Evolutionary conservation across 1,140 invertebrate genomes (phyloP).

Genomic region (Microplitis demolitor): DNA sequence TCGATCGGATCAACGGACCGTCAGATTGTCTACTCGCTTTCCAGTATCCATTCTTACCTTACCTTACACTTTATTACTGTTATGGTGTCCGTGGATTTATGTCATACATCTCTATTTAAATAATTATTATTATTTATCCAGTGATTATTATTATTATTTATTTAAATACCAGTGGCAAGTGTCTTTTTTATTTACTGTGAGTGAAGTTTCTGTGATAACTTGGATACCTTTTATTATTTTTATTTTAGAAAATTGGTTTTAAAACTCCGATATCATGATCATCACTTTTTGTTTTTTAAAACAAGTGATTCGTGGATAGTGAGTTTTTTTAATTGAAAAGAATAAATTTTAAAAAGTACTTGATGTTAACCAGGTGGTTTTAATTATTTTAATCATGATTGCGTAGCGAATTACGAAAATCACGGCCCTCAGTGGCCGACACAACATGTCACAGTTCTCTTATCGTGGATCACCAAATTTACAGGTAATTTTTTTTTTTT

Average conservation of each 20-base stretch:
- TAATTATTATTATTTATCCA: neutral
- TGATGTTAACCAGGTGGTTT: conserved; percentile 30
- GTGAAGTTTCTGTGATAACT: no score
- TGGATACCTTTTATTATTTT: no score
- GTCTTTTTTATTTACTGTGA: no score
- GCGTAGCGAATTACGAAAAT: conserved; percentile 56
- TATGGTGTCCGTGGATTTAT: neutral
- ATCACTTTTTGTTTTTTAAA: no score
- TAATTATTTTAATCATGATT: conserved; percentile 45
- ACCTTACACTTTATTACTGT: neutral
- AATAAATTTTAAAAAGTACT: no score
- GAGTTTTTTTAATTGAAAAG: no score
- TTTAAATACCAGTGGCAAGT: no score
- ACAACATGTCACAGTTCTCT: conserved; percentile 72
- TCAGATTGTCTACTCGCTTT: conserved; percentile 1
- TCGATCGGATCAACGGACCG: conserved; percentile 54
- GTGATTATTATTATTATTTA: no score
- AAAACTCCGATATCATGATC: no score
- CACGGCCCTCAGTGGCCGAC: conserved; percentile 64
- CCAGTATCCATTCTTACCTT: conserved; percentile 8
- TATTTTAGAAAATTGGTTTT: no score
- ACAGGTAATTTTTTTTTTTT: conserved; percentile 58
- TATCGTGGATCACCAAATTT: conserved; percentile 70
- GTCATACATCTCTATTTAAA: neutral
- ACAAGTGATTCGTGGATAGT: no score